Evolutionary conservation across 2,888 invertebrate species (phyloP), one percentile per base, ranked within the genome.

Genomic region (Cephus pulcher): DNA sequence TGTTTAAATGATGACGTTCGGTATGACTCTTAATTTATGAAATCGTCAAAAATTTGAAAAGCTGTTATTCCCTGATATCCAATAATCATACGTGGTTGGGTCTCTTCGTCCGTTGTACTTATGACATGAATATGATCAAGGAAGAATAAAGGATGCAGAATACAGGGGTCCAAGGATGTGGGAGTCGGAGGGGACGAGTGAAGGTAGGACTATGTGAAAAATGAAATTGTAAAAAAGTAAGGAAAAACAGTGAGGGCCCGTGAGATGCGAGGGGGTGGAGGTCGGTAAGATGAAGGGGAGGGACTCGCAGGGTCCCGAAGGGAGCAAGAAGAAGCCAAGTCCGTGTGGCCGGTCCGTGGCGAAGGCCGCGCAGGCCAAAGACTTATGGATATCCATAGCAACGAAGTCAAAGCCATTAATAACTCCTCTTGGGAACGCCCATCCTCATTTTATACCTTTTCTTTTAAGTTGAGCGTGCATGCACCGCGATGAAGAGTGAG

Each of bases 351-450:
- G 32, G 77, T 77, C 77, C 79, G 75, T 75, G 75, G 78, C 82
- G 83, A 82, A 82, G 83, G 83, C 82, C 81, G 82, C 86, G 84
- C 84, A 79, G 88, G 87, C 87, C 87, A 88, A 89, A 90, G 91
- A 91, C 91, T 91, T 90, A 91, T 91, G 91, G 90, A 91, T 91
- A 91, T 91, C 91, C 91, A 90, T 91, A 90, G 91, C 90, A 90
- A 91, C 90, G 86, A 89, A 91, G 90, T 91, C 89, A 90, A 90
- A 91, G 90, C 90, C 91, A 91, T 91, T 91, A 91, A 91, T 91
- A 91, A 91, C 91, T 91, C 89, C 86, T 85, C 40, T 84, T 87
- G 89, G 90, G 89, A 90, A 91, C 90, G 90, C 90, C 88, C 89
- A 90, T 90, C 89, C 88, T 90, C 89, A 89, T 90, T 88, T 90